phyloP scores from a whole-genome alignment of 1,140 invertebrate genomes.

The Pararge aegeria region DNA sequence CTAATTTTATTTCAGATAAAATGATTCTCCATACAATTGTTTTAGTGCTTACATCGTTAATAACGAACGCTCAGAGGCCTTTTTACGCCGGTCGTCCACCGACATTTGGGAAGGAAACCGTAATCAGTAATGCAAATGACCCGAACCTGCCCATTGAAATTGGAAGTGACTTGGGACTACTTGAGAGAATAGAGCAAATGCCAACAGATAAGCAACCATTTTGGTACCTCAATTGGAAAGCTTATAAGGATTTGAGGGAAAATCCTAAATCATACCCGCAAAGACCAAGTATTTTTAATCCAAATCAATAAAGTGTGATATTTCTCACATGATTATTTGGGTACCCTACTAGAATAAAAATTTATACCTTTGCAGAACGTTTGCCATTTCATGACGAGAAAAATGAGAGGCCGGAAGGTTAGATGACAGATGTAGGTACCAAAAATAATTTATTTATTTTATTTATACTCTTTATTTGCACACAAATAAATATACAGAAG shows the following conservation, averaged over 20 bases:
- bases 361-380: no score
- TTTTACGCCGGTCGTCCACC: constrained; percentile 56
- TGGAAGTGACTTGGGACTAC: constrained; percentile 66
- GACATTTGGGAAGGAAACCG: constrained; percentile 37
- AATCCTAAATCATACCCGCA: constrained; percentile 55
- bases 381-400: no score
- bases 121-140: constrained; percentile 51
- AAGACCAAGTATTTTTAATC: constrained; percentile 35
- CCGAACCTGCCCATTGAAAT: constrained; percentile 65
- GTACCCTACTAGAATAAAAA: no score
- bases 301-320: background rate
- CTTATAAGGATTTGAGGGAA: constrained; percentile 69
- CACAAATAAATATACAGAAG: no score
- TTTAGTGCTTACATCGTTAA: background rate
- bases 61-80: constrained; percentile 48
- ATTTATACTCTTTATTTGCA: no score
- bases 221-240: constrained; percentile 80
- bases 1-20: constrained; percentile 1
- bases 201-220: constrained; percentile 80
- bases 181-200: constrained; percentile 75
- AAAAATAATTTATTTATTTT: no score
- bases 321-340: no score
- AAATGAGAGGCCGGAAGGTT: no score
- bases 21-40: background rate
- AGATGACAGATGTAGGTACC: no score